A percentile compares a stretch with the other conserved stretches of the same genome.
Conservation (phyloP, 2,113 vertebrate species). For the Xenus cinereus region DNA sequence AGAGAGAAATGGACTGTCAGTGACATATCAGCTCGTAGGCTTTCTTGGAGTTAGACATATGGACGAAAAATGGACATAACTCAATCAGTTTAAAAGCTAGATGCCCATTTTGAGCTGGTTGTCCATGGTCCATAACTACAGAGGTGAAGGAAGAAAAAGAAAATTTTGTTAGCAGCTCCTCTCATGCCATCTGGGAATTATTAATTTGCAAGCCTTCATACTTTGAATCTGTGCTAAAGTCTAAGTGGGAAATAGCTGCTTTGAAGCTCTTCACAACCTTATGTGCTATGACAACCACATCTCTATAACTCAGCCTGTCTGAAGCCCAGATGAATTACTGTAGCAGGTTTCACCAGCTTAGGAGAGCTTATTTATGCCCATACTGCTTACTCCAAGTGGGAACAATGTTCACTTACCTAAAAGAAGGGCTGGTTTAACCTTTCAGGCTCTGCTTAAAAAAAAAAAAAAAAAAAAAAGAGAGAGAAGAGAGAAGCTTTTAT, state of each 20-base stretch:
- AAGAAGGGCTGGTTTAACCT: not conserved
- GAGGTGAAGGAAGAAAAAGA: not conserved
- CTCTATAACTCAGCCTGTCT: not conserved
- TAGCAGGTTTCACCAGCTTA: not conserved
- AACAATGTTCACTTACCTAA: not conserved
- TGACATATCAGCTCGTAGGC: not conserved
- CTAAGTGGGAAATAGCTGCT: constrained; percentile 22
- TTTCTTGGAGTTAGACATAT: not conserved
- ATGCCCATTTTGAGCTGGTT: not conserved
- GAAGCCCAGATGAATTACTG: not conserved
- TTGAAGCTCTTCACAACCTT: constrained; percentile 49
- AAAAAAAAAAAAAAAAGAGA: not conserved
- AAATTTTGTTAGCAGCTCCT: constrained; percentile 21
- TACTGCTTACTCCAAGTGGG: not conserved
- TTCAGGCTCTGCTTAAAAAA: not conserved
- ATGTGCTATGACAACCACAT: not conserved
- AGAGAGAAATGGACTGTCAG: not conserved
- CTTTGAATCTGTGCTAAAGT: constrained; percentile 34
- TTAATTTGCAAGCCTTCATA: constrained; percentile 57
- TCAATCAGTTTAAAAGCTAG: not conserved
- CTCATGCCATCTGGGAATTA: constrained; percentile 43
- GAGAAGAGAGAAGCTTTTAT: not conserved
- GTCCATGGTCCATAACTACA: not conserved
- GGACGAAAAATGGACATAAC: not conserved
- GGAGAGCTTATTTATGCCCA: not conserved